These are phyloP conservation scores for Thecophora atra DNA, from an alignment of 2,888 invertebrate genomes.

Conservation along the genomic window DNA sequence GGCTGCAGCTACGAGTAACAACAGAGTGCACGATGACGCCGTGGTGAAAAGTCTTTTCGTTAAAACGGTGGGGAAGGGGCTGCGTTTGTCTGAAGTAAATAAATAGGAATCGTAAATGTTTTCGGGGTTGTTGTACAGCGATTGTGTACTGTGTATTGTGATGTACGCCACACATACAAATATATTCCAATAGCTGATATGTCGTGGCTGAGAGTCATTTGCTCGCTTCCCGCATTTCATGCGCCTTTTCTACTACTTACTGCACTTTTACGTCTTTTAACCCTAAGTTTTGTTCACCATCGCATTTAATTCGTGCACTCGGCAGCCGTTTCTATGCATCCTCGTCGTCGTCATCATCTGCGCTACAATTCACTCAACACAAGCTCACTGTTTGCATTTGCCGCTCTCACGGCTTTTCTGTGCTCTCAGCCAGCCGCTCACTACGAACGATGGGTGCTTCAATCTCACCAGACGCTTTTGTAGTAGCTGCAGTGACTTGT, in stretches of 20 bases:
- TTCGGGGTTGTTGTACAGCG: slow-evolving; percentile 11
- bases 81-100: slow-evolving; percentile 9
- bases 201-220: slow-evolving; percentile 7
- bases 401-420: neutral
- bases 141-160: neutral
- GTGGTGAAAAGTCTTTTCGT: neutral
- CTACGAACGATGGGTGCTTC: slow-evolving; percentile 9
- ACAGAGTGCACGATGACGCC: neutral
- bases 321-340: neutral
- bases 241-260: slow-evolving; percentile 10
- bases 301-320: slow-evolving; percentile 20
- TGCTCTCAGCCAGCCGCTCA: neutral
- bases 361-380: slow-evolving; percentile 26
- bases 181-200: neutral
- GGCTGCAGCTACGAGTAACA: neutral
- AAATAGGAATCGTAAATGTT: slow-evolving; percentile 1
- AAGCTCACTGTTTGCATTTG: slow-evolving; percentile 21
- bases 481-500: neutral
- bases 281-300: slow-evolving; percentile 14
- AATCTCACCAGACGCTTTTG: neutral
- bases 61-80: neutral
- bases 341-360: neutral
- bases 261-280: slow-evolving; percentile 25
- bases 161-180: neutral
- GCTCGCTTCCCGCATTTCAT: neutral